Evolutionary conservation across 2,888 invertebrate species (phyloP).

Genomic region (Noctua janthina): DNA sequence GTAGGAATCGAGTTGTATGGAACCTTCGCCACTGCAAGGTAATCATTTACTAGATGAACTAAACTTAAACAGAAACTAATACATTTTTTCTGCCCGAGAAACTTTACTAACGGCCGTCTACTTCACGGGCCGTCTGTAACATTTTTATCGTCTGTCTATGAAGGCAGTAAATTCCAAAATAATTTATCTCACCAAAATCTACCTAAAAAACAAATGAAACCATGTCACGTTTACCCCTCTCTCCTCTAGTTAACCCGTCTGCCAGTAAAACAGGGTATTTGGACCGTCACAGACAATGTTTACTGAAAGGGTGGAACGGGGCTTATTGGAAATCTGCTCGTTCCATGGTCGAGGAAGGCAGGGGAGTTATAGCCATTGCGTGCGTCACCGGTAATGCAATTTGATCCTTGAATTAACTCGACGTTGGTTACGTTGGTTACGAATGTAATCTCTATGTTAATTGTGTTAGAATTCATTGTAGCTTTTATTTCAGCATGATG

Average conservation of each 20-base stretch:
- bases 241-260: slow-evolving; percentile 49
- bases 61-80: neutral
- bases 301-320: slow-evolving; percentile 58
- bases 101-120: neutral
- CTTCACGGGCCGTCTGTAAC: neutral
- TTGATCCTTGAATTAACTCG: slow-evolving; percentile 64
- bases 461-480: slow-evolving; percentile 38
- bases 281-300: slow-evolving; percentile 57
- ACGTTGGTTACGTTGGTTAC: slow-evolving; percentile 22
- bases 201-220: slow-evolving; percentile 29
- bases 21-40: too few relatives aligned
- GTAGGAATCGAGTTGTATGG: too few relatives aligned
- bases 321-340: slow-evolving; percentile 68
- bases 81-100: neutral
- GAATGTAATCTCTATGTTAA: slow-evolving; percentile 50
- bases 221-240: slow-evolving; percentile 19
- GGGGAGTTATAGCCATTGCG: slow-evolving; percentile 45
- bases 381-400: slow-evolving; percentile 64
- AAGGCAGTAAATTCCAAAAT: neutral
- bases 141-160: neutral
- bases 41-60: neutral
- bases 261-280: slow-evolving; percentile 43
- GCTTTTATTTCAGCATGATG: slow-evolving; percentile 9
- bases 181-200: neutral
- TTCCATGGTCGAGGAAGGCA: slow-evolving; percentile 58